A percentile compares a stretch with the other conserved stretches of the same genome.
These are phyloP conservation scores for Cyrtonyx montezumae DNA, from an alignment of 2,113 vertebrate genomes.

Conservation along the genomic window DNA sequence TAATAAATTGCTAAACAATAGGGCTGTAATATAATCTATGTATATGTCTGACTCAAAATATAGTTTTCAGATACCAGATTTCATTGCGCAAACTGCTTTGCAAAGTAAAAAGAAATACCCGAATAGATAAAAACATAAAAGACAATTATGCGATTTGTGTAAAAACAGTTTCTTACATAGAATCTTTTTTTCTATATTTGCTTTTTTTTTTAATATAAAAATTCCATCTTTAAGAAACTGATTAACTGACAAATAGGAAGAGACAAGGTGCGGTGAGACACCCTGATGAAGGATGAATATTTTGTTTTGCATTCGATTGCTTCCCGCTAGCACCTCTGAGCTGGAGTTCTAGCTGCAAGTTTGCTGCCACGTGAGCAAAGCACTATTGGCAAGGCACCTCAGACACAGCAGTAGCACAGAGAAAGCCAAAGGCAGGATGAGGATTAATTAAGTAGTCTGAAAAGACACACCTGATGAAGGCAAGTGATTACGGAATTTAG, in stretches of 20 bases:
- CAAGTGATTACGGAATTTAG: background rate
- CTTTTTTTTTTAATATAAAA: slow-evolving; percentile 27
- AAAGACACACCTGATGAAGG: background rate
- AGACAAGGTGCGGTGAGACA: background rate
- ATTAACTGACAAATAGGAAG: slow-evolving; percentile 13
- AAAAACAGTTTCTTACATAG: background rate
- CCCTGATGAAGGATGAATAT: slow-evolving; percentile 12
- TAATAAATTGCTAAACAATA: too few relatives aligned
- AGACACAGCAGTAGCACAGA: background rate
- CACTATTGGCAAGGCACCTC: background rate
- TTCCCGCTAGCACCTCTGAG: slow-evolving; percentile 7
- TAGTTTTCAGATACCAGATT: background rate
- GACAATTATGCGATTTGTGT: background rate
- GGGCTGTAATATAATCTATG: background rate
- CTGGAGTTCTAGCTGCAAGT: background rate
- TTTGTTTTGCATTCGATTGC: slow-evolving; percentile 10
- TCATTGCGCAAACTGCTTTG: background rate
- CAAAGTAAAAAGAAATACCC: background rate
- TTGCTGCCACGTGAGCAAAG: background rate
- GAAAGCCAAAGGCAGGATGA: background rate
- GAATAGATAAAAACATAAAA: background rate
- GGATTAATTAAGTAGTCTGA: background rate
- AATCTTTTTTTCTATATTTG: background rate
- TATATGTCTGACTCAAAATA: background rate
- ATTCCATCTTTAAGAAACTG: background rate